Percentiles rank a stretch among this genome's conserved stretches.
Evolutionary conservation across 1,140 invertebrate genomes (phyloP).

Genomic region (Seison nebaliae): DNA sequence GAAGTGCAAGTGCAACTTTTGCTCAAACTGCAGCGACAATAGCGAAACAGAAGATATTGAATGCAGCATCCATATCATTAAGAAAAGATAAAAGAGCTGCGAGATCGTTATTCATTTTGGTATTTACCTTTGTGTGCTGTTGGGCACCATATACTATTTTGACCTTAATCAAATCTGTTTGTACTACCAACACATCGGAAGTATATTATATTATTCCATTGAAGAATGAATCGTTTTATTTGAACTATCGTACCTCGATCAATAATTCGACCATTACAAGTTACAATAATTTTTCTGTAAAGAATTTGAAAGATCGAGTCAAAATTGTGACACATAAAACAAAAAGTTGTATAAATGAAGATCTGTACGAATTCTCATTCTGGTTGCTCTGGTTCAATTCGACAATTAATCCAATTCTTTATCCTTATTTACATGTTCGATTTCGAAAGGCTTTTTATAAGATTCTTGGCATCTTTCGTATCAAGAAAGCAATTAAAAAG

Average conservation of each 20-base stretch:
- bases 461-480: too few relatives aligned
- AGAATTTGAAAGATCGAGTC: background rate
- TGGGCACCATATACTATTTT: conserved; percentile 14
- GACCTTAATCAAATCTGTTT: conserved; percentile 10
- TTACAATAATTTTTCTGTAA: background rate
- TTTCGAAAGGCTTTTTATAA: conserved; percentile 14
- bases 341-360: conserved; percentile 1
- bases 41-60: background rate
- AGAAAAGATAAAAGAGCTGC: conserved; percentile 14
- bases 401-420: conserved; percentile 19
- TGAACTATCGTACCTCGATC: too few relatives aligned
- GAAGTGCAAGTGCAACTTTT: too few relatives aligned
- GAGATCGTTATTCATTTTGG: conserved; percentile 13
- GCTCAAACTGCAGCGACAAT: background rate
- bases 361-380: conserved; percentile 17
- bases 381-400: conserved; percentile 20
- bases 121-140: conserved; percentile 13
- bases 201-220: too few relatives aligned
- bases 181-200: too few relatives aligned
- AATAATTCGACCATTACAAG: too few relatives aligned
- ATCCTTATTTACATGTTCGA: conserved; percentile 15
- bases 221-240: too few relatives aligned
- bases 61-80: background rate
- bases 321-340: background rate
- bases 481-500: too few relatives aligned